These are phyloP conservation scores for Nyctibius grandis DNA, from an alignment of 2,797 vertebrate genomes.

Conservation along the genomic window DNA sequence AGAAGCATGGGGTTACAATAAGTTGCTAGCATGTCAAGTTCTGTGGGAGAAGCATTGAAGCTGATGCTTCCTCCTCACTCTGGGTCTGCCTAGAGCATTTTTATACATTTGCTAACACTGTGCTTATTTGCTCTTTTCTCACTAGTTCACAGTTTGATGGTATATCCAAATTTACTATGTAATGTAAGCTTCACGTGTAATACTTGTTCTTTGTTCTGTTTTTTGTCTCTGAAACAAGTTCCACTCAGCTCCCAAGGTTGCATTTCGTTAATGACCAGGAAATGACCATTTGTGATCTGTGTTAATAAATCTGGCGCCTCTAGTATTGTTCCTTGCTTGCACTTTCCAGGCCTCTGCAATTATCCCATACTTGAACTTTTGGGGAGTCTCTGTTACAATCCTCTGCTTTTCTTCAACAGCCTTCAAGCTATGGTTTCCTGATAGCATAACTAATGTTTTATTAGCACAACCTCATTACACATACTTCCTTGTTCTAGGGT, in stretches of 20 bases:
- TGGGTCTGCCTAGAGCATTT: neutral
- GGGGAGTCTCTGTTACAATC: neutral
- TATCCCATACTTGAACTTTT: neutral
- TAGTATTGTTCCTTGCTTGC: neutral
- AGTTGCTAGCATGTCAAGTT: neutral
- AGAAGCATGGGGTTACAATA: neutral
- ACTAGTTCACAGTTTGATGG: neutral
- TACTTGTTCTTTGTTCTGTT: neutral
- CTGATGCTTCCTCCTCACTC: neutral
- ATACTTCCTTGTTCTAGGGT: neutral
- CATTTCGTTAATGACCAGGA: neutral
- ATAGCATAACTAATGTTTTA: neutral
- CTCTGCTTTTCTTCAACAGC: neutral
- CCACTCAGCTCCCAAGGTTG: neutral
- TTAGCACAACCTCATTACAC: neutral
- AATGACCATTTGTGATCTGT: neutral
- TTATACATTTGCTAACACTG: neutral
- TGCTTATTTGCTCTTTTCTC: neutral
- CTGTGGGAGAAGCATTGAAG: neutral
- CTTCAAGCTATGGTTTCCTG: slow-evolving; percentile 2
- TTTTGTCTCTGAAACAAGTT: neutral
- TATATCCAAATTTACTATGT: neutral
- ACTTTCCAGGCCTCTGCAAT: neutral
- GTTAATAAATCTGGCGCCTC: neutral
- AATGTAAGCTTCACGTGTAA: neutral